These are phyloP conservation scores for Ostrea edulis DNA, from an alignment of 1,140 invertebrate genomes.

Conservation along the genomic window DNA sequence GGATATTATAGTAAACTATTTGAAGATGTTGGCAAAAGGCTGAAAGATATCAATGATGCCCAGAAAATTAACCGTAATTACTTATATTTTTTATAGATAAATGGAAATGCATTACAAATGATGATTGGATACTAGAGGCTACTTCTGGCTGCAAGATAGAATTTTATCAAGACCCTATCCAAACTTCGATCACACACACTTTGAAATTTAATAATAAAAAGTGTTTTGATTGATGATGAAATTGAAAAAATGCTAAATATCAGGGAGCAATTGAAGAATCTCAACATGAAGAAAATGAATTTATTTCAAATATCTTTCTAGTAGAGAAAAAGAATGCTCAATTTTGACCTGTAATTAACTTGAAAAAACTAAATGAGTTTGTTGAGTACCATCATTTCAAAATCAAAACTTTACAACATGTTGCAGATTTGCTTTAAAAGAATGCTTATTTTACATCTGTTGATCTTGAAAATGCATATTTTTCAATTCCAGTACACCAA, in stretches of 20 bases:
- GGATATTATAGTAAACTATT: neutral
- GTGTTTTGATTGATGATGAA: constrained; percentile 41
- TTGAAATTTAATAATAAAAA: neutral
- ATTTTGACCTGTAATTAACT: neutral
- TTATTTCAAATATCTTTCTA: constrained; percentile 3
- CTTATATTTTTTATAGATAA: constrained; percentile 12
- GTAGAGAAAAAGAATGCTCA: neutral
- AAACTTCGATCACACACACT: neutral
- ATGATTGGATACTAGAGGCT: constrained; percentile 43
- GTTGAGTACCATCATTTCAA: constrained; percentile 37
- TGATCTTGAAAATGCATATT: constrained; percentile 46
- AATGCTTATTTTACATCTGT: constrained; percentile 27
- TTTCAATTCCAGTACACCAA: constrained; percentile 6
- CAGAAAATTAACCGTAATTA: neutral
- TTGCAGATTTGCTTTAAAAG: neutral
- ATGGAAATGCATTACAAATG: constrained; percentile 32
- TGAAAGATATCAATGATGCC: constrained; percentile 4
- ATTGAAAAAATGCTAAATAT: constrained; percentile 42
- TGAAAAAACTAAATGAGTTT: constrained; percentile 21
- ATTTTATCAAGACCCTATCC: neutral
- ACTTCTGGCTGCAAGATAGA: constrained; percentile 43
- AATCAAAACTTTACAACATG: neutral
- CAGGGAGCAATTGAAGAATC: constrained; percentile 40
- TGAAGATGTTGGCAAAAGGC: neutral
- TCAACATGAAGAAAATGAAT: constrained; percentile 20